These are phyloP conservation scores for Trissonchulus latispiculum DNA, from an alignment of 2,888 invertebrate species.

Conservation along the genomic window DNA sequence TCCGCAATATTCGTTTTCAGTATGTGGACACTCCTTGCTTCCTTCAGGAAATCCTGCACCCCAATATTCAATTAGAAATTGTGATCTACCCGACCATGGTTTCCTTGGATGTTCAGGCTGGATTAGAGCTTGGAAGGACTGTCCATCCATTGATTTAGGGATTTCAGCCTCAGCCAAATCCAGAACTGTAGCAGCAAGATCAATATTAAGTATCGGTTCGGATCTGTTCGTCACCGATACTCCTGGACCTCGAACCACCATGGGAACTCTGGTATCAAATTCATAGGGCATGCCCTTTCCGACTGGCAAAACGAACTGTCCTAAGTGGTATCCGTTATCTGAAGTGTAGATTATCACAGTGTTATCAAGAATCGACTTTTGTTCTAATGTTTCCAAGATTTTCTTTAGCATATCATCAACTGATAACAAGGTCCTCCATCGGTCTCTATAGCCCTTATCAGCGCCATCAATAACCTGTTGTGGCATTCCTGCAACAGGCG, in stretches of 20 bases:
- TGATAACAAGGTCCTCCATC: background rate
- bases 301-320: too few relatives aligned
- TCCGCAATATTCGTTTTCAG: too few relatives aligned
- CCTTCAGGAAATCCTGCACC: background rate
- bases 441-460: too few relatives aligned
- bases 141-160: too few relatives aligned
- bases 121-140: too few relatives aligned
- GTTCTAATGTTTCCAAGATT: background rate
- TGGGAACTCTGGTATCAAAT: slow-evolving; percentile 69
- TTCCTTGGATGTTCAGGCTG: too few relatives aligned
- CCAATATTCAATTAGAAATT: slow-evolving; percentile 11
- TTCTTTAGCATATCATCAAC: slow-evolving; percentile 2
- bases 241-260: slow-evolving; percentile 70
- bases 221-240: too few relatives aligned
- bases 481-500: slow-evolving; percentile 53
- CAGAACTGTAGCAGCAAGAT: background rate
- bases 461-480: slow-evolving; percentile 1
- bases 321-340: too few relatives aligned
- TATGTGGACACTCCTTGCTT: too few relatives aligned
- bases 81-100: too few relatives aligned
- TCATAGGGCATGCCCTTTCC: too few relatives aligned
- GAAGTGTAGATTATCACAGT: slow-evolving; percentile 47
- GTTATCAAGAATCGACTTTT: background rate
- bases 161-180: too few relatives aligned
- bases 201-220: background rate